Percentiles rank a stretch among this genome's conserved stretches.
These are phyloP conservation scores for Chloebia gouldiae DNA, from an alignment of 2,113 vertebrate genomes.

Conservation along the genomic window DNA sequence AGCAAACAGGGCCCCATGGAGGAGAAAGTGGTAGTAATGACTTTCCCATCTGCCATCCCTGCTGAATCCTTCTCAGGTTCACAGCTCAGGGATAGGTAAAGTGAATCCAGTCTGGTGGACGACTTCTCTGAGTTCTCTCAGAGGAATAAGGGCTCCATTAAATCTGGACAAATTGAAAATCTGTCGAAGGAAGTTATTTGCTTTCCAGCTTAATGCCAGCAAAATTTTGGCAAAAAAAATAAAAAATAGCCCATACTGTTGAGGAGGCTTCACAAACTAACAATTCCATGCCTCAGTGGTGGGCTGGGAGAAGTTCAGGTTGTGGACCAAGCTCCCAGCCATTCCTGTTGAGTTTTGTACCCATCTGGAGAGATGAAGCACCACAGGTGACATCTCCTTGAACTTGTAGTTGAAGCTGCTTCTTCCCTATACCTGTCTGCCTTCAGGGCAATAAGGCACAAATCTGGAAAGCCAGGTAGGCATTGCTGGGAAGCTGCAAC, in stretches of 20 bases:
- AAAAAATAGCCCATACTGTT: too few relatives aligned
- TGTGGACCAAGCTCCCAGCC: neutral
- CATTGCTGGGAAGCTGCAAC: neutral
- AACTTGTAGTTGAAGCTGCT: neutral
- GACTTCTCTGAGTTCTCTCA: neutral
- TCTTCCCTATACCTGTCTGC: neutral
- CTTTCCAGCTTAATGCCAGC: neutral
- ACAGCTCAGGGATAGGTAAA: neutral
- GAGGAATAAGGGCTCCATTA: neutral
- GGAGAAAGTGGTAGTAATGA: neutral
- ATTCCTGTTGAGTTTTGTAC: neutral
- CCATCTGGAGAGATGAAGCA: neutral
- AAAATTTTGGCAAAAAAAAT: too few relatives aligned
- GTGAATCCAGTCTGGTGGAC: neutral
- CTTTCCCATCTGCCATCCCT: neutral
- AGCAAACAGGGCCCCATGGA: neutral
- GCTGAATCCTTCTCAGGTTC: neutral
- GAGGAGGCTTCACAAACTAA: neutral
- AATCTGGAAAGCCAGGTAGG: neutral
- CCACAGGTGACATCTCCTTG: neutral
- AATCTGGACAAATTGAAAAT: neutral
- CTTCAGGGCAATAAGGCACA: neutral
- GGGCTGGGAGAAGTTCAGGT: neutral
- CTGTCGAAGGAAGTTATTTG: neutral
- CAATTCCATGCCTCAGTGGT: fast-evolving